A percentile compares a stretch with the other conserved stretches of the same genome.
phyloP scores from a whole-genome alignment of 2,113 vertebrate species.

The Podilymbus podiceps region DNA sequence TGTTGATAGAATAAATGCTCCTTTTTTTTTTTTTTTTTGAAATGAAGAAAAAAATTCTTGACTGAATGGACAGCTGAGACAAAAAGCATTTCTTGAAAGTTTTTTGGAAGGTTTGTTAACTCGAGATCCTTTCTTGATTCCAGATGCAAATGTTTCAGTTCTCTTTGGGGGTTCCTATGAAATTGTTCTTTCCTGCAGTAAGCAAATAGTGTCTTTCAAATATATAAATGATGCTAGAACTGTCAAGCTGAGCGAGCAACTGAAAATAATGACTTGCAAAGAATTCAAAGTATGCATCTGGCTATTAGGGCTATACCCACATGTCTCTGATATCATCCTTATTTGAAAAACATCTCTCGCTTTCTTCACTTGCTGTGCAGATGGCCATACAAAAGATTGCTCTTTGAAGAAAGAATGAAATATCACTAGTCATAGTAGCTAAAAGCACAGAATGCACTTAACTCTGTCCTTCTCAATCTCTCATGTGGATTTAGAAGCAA shows the following conservation, averaged over 20 bases:
- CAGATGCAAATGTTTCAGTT: not conserved
- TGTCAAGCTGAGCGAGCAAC: not conserved
- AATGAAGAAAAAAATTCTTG: too few species aligned
- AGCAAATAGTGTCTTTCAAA: not conserved
- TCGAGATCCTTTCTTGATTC: not conserved
- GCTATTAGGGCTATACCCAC: not conserved
- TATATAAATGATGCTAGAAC: not conserved
- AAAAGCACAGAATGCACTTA: not conserved
- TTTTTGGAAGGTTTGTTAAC: not conserved
- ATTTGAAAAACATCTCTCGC: not conserved
- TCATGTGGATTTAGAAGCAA: not conserved
- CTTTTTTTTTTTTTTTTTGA: not conserved
- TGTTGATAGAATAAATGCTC: not conserved
- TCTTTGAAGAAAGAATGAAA: not conserved
- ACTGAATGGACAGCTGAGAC: not conserved
- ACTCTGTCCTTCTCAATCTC: not conserved
- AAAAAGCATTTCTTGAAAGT: not conserved
- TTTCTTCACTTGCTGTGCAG: constrained; percentile 7
- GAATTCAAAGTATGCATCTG: constrained; percentile 15
- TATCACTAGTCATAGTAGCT: not conserved
- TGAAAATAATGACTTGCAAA: constrained; percentile 15
- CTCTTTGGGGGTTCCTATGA: not conserved
- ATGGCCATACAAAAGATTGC: constrained; percentile 13
- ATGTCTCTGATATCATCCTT: not conserved
- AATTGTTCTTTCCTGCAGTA: not conserved